These are phyloP conservation scores for Eucera pruinosa DNA, from an alignment of 2,888 invertebrate species.

Conservation along the genomic window DNA sequence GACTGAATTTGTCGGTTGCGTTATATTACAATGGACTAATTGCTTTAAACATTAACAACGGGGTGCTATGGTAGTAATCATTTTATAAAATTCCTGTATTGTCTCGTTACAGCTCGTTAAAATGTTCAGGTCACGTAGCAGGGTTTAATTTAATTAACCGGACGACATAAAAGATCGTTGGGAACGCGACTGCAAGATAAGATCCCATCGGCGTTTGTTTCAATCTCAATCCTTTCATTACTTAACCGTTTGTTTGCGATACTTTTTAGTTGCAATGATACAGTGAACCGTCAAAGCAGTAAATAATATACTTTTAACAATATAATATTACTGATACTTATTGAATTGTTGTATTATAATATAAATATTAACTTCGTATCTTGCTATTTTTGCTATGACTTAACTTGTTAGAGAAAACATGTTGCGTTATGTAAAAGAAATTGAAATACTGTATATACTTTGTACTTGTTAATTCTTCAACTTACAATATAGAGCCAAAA, in stretches of 20 bases:
- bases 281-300: background rate
- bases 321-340: too few relatives aligned
- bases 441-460: too few relatives aligned
- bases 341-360: too few relatives aligned
- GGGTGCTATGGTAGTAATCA: background rate
- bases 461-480: too few relatives aligned
- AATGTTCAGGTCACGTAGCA: conserved; percentile 26
- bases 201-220: background rate
- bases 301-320: too few relatives aligned
- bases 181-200: background rate
- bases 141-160: conserved; percentile 22
- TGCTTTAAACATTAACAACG: background rate
- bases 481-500: too few relatives aligned
- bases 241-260: background rate
- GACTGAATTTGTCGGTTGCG: background rate
- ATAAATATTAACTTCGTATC: too few relatives aligned
- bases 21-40: background rate
- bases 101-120: conserved; percentile 19
- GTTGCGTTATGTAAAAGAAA: too few relatives aligned
- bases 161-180: conserved; percentile 8
- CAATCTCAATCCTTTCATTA: background rate
- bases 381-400: too few relatives aligned
- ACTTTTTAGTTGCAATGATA: background rate
- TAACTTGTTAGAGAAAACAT: too few relatives aligned
- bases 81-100: conserved; percentile 3